Evolutionary conservation across 2,888 invertebrate genomes (phyloP).

Genomic region (Noctuana brunneofusca): DNA sequence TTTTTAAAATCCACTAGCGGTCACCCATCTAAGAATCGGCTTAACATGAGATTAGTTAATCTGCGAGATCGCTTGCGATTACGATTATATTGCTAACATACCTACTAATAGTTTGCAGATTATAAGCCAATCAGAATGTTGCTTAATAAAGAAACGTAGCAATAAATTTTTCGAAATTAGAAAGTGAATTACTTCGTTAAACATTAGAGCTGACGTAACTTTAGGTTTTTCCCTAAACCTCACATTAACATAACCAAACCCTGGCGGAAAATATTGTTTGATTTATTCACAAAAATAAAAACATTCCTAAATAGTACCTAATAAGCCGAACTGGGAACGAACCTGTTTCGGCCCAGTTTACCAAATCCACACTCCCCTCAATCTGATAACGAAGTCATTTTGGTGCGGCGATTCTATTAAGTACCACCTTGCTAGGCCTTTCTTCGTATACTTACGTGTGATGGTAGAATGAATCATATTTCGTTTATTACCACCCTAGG

Average conservation of each 20-base stretch:
- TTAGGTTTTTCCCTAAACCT: too few species aligned
- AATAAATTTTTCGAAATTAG: too few species aligned
- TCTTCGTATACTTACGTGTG: conserved; percentile 29
- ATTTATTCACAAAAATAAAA: background rate
- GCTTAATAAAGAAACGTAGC: too few species aligned
- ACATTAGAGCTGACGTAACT: too few species aligned
- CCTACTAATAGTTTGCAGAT: too few species aligned
- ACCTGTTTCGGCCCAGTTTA: conserved; percentile 74
- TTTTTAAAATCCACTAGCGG: too few species aligned
- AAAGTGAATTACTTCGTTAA: too few species aligned
- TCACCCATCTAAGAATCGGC: too few species aligned
- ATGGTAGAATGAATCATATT: conserved; percentile 39
- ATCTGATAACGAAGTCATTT: conserved; percentile 74
- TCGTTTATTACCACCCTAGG: background rate
- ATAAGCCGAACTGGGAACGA: background rate
- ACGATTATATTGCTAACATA: too few species aligned
- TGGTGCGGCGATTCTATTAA: conserved; percentile 43
- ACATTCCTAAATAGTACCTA: background rate
- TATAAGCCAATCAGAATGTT: too few species aligned
- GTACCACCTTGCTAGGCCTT: conserved; percentile 36
- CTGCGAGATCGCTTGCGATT: too few species aligned
- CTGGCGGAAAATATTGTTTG: background rate
- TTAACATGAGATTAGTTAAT: too few species aligned
- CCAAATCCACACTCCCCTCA: conserved; percentile 60
- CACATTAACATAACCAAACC: background rate